phyloP scores from a whole-genome alignment of 2,888 invertebrate genomes.

The Esperia sulphurella region DNA sequence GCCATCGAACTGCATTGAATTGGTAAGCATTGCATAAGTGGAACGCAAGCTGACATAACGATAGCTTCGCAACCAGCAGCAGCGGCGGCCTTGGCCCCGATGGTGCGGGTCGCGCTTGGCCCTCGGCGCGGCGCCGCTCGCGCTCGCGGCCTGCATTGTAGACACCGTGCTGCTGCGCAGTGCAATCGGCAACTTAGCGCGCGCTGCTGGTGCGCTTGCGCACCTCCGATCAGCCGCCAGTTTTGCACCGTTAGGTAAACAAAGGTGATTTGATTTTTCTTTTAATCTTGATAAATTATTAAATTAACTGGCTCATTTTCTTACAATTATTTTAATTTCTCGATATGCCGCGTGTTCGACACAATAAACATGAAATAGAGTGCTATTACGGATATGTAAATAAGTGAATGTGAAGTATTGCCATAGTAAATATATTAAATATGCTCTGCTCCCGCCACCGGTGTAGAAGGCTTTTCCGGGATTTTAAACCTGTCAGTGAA shows the following conservation, averaged over 20 bases:
- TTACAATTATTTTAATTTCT: too few species aligned
- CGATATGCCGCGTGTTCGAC: too few species aligned
- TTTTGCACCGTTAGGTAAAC: constrained; percentile 17
- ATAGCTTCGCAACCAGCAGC: constrained; percentile 61
- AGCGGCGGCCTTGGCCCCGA: constrained; percentile 55
- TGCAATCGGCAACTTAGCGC: constrained; percentile 34
- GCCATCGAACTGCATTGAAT: constrained; percentile 70
- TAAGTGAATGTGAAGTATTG: neutral
- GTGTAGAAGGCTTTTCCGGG: constrained; percentile 3
- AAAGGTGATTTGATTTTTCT: neutral
- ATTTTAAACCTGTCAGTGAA: neutral
- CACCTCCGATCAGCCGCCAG: constrained; percentile 19
- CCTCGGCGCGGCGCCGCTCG: constrained; percentile 19
- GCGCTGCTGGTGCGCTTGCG: constrained; percentile 39
- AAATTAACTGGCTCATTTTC: too few species aligned
- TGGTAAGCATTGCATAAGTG: constrained; percentile 71
- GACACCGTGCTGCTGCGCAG: constrained; percentile 22
- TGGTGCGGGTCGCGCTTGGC: constrained; percentile 31
- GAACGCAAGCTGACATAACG: constrained; percentile 76
- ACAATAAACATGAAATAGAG: too few species aligned
- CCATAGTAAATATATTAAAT: neutral
- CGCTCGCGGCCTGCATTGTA: constrained; percentile 14
- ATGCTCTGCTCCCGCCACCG: neutral
- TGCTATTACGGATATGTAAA: too few species aligned
- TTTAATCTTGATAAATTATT: too few species aligned